These are phyloP conservation scores for Platygyra sinensis DNA, from an alignment of 64 coral and sea anemone genomes.

Conservation along the genomic window DNA sequence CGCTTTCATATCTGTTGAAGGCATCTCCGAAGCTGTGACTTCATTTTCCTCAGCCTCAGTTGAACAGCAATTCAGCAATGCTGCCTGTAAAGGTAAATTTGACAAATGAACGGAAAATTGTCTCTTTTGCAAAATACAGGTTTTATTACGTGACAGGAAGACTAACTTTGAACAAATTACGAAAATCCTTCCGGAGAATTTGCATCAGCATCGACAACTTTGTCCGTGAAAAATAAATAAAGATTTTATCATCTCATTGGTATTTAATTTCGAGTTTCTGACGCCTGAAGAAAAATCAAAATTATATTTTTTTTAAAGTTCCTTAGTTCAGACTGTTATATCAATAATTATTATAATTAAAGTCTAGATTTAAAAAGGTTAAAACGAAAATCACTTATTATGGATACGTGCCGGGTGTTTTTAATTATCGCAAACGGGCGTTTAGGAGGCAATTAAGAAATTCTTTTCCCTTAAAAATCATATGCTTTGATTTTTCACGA, in stretches of 20 bases:
- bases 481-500: no score
- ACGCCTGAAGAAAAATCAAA: not conserved
- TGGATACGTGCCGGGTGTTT: not conserved
- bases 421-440: not conserved
- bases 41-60: no score
- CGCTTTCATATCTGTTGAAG: no score
- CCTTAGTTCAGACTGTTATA: not conserved
- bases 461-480: no score
- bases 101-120: not conserved
- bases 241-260: not conserved
- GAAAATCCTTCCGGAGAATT: constrained; percentile 1
- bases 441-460: no score
- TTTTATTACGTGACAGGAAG: not conserved
- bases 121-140: not conserved
- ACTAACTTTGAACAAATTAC: not conserved
- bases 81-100: not conserved
- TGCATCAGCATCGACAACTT: not conserved
- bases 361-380: not conserved
- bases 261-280: not conserved
- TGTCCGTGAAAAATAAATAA: not conserved
- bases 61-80: no score
- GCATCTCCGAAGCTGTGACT: no score
- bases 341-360: not conserved
- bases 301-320: not conserved
- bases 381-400: not conserved